Evolutionary conservation across 92 coral and sea anemone genomes (phyloP), one percentile per base, ranked within the genome.

Genomic region (Paragorgia papillata): DNA sequence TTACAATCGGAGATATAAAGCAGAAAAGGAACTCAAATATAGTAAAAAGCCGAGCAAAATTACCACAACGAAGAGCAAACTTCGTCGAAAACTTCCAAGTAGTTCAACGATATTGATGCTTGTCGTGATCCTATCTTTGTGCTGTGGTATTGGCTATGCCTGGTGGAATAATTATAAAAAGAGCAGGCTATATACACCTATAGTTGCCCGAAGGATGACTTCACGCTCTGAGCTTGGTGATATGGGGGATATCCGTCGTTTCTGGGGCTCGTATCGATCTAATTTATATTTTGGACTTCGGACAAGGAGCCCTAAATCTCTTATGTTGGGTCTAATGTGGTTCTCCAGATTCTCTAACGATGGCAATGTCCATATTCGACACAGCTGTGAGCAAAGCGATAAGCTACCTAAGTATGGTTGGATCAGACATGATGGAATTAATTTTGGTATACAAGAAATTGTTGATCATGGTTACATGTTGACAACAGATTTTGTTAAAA

Each of bases 291-390:
- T 94, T 74, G 98, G 98, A 14, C 76, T 94, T 74, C 92, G 98
- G 76, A 94, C 98, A 35, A 83, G 98, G 50, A 90, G 90, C 62
- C 90, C 92, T 0, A 69, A 81, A 64, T 95, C 99, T 0, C 89
- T 95, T 14, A 91, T 95, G 97, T 80, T 91, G 19, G 99, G 99
- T 3, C 82, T 95, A 14, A 95, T 95, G 99, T 95, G 99, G 99
- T 91, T 95, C 29, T 81, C 97, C 30, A 93, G 85, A 75, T 83
- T 59, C 60, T 74, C 92, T 9, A 88, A 81, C 26, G 93, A 93
- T 86, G 97, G 97, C 48, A 87, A 86, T 53, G 75, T 93, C 34
- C 80, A 89, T 44, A 86, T 93, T 59, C 85, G 97, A 35, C 97
- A 93, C 85, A 88, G 90, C 7, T 93, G 97, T 86, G 97, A 93